phyloP scores from a whole-genome alignment of 1,140 invertebrate species.

The Bombus confusus region DNA sequence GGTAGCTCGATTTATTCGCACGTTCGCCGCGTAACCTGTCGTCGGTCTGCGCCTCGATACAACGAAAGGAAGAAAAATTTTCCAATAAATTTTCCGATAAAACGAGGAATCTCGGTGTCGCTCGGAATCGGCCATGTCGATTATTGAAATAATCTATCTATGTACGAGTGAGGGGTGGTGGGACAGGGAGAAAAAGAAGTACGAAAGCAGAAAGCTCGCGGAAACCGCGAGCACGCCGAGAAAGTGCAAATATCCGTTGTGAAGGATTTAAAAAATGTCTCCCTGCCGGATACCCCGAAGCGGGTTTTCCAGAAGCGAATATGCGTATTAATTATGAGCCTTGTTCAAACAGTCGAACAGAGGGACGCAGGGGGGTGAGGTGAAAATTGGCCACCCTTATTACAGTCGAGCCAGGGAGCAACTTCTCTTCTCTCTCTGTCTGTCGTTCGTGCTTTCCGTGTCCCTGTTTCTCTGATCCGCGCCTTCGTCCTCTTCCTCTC shows the following conservation, averaged over 20 bases:
- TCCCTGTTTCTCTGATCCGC: slow-evolving; percentile 22
- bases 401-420: slow-evolving; percentile 68
- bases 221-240: slow-evolving; percentile 42
- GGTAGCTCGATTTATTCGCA: too few species aligned
- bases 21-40: too few species aligned
- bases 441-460: slow-evolving; percentile 34
- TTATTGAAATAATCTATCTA: neutral
- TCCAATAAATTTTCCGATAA: neutral
- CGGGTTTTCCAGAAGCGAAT: slow-evolving; percentile 74
- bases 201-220: slow-evolving; percentile 16
- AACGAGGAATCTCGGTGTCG: neutral
- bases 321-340: slow-evolving; percentile 81
- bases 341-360: slow-evolving; percentile 80
- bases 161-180: neutral
- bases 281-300: slow-evolving; percentile 65
- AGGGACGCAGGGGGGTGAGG: slow-evolving; percentile 51
- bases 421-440: slow-evolving; percentile 29
- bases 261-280: slow-evolving; percentile 74
- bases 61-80: neutral
- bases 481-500: slow-evolving; percentile 27
- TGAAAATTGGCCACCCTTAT: slow-evolving; percentile 75
- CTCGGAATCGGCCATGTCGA: neutral
- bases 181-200: neutral
- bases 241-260: slow-evolving; percentile 54
- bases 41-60: neutral